Evolutionary conservation across 2,113 vertebrate genomes (phyloP), one percentile per base, ranked within the genome.

Genomic region (Buteo buteo): DNA sequence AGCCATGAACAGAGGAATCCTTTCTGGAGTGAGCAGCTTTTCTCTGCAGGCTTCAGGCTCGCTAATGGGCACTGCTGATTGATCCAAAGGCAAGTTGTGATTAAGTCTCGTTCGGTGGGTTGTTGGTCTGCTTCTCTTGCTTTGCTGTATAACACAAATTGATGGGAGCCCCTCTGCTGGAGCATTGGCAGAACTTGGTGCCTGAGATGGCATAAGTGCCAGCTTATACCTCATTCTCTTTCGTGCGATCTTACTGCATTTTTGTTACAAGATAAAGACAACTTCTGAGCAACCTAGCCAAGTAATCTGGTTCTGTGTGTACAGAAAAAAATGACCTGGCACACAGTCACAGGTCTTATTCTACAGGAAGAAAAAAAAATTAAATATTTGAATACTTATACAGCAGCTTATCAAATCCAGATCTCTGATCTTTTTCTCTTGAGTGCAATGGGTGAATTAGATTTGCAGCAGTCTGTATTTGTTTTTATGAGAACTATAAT

Each of bases 401-500:
- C 15, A 81, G 44, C 66, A 94, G 36, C 32, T 94, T 85, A 77
- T 73, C 74, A 94, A 86, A 92, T 94, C 50, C 26, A 44, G 54
- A 92, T 80, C 71, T 80, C 78, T 66, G n/a, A 86, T 90, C 28
- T 66, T 92, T 95, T 92, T 90, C 88, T 85, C 90, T 66, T 88
- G 92, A n/a, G 82, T 80, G 76, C 79, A 70, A 20, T 59, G 50
- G 76, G 32, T 73, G 64, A 86, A 92, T 92, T 94, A 86, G 79
- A 86, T 92, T 96, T 96, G 88, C 76, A 83, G 82, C 36, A 80
- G 32, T 40, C 79, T 78, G 42, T 66, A 88, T 92, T 91, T 96
- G 62, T 49, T 95, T 96, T 96, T 93, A 96, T 96, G 85, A 95
- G 88, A 86, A 73, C 85, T 83, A 55, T 94, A 82, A 95, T 92